Evolutionary conservation across 2,888 invertebrate species (phyloP).

Genomic region (Amorpha juglandis): DNA sequence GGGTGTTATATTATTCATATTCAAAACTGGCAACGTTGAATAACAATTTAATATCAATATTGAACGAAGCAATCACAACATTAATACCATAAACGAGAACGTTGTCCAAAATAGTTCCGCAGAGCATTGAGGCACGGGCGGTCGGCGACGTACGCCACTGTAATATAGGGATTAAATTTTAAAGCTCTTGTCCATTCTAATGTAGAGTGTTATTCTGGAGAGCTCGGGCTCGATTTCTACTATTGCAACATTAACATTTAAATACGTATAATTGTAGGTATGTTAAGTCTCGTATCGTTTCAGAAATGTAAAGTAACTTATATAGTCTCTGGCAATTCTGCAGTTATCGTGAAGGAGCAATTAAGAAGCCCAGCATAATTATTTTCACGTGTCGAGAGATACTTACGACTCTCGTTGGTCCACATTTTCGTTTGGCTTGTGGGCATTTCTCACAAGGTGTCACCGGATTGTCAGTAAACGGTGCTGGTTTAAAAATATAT

Average conservation of each 20-base stretch:
- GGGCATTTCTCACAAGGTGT: neutral
- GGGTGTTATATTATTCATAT: neutral
- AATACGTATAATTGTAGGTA: neutral
- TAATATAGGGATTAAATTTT: conserved; percentile 20
- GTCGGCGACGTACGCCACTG: conserved; percentile 9
- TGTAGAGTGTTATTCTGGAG: conserved; percentile 7
- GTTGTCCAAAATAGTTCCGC: conserved; percentile 4
- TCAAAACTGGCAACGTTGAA: neutral
- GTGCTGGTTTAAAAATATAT: neutral
- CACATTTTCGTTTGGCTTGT: neutral
- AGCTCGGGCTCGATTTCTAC: neutral
- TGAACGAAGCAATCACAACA: neutral
- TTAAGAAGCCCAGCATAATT: neutral
- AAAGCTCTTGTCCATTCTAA: conserved; percentile 12
- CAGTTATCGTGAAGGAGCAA: neutral
- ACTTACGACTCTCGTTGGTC: neutral
- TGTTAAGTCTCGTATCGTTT: neutral
- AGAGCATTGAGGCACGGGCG: neutral
- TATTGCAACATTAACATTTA: no score
- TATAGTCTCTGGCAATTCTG: neutral
- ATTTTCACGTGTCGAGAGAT: neutral
- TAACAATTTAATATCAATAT: neutral
- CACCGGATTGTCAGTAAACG: neutral
- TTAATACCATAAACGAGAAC: conserved; percentile 14
- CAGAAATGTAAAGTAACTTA: neutral